phyloP scores from a whole-genome alignment of 2,113 vertebrate species.

The Crotophaga sulcirostris region DNA sequence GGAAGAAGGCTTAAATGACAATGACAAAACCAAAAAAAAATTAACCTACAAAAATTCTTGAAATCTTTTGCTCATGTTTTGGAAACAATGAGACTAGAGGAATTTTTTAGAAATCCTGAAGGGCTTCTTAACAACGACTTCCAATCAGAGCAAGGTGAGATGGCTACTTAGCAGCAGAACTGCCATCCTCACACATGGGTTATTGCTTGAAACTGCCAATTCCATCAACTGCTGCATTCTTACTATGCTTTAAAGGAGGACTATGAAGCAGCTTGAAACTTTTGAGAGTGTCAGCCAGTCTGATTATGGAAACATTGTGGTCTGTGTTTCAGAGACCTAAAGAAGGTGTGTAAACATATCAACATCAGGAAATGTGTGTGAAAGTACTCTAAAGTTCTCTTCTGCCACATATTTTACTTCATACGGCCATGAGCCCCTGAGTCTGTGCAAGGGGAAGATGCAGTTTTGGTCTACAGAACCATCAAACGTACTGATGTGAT shows the following conservation, averaged over 20 bases:
- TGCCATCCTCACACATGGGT: fast-evolving
- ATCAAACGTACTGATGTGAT: neutral
- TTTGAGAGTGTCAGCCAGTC: neutral
- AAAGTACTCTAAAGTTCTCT: neutral
- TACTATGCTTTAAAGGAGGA: neutral
- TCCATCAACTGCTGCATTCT: too few species aligned
- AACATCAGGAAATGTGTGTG: neutral
- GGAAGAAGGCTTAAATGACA: neutral
- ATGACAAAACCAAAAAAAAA: neutral
- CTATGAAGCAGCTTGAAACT: neutral
- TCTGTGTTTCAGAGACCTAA: neutral
- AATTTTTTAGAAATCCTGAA: neutral
- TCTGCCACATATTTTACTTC: neutral
- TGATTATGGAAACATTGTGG: fast-evolving
- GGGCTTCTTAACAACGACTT: neutral
- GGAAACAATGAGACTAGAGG: neutral
- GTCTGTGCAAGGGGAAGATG: neutral
- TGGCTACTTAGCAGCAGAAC: neutral
- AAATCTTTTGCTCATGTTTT: fast-evolving
- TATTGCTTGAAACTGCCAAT: neutral
- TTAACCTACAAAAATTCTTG: neutral
- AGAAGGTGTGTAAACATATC: neutral
- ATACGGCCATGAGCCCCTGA: too few species aligned
- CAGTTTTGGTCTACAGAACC: neutral
- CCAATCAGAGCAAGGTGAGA: neutral